phyloP scores from a whole-genome alignment of 2,797 vertebrate genomes.

The Sebastolobus alascanus region DNA sequence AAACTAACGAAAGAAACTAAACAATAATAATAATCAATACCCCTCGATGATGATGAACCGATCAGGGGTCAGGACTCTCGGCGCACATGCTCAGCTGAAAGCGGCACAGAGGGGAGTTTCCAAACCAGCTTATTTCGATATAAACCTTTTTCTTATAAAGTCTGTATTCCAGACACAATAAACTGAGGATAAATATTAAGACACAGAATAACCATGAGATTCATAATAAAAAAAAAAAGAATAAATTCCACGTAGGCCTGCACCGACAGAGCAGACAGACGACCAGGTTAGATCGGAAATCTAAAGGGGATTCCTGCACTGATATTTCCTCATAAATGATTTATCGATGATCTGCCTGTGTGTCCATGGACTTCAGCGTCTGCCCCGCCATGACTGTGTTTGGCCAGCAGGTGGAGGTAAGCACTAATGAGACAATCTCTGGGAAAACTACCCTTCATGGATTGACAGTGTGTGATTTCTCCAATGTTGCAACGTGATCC shows the following conservation, averaged over 20 bases:
- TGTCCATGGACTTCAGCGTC: conserved; percentile 18
- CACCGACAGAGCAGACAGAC: conserved; percentile 24
- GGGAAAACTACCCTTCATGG: conserved; percentile 73
- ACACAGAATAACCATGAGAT: conserved; percentile 73
- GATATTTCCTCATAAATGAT: neutral
- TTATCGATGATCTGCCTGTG: neutral
- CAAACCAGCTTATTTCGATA: conserved; percentile 68
- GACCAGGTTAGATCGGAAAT: neutral
- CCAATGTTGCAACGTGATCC: conserved; percentile 27
- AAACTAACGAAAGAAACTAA: conserved; percentile 62
- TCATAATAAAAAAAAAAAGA: conserved; percentile 23
- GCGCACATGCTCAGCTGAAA: conserved; percentile 8
- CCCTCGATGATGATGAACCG: conserved; percentile 24
- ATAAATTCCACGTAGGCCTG: conserved; percentile 35
- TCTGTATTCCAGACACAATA: conserved; percentile 65
- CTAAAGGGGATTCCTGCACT: neutral
- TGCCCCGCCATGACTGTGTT: conserved; percentile 42
- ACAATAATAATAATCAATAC: conserved; percentile 35
- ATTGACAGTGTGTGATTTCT: conserved; percentile 51
- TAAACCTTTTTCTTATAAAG: conserved; percentile 58
- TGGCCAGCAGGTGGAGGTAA: conserved; percentile 80
- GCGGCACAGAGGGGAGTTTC: conserved; percentile 13
- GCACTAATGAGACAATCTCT: conserved; percentile 68
- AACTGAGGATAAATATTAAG: conserved; percentile 82
- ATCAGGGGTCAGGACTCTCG: conserved; percentile 24